Base-by-base conservation (phyloP, 2,888 invertebrate species). In the Hirtodrosophila duncani region DNA sequence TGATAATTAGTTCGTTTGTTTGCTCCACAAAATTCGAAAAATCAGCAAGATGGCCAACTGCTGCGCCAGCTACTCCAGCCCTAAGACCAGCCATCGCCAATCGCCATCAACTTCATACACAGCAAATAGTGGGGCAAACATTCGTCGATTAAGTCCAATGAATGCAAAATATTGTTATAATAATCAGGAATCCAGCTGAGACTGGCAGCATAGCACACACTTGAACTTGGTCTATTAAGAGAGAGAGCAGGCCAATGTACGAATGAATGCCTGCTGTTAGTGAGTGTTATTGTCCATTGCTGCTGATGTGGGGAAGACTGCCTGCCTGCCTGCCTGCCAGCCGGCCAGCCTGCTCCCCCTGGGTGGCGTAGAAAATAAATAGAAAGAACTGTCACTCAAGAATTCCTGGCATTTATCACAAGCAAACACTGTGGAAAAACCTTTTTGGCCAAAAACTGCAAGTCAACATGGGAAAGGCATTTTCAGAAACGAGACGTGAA, bases 1-100 rank as follows among this genome's bases (percentile, higher is more conserved):
- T 56, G 67, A 74, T 74, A 74, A 74, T 74, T 74, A 74, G 79
- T 72, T 70, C 75, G 72, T 72, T 72, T 79, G 79, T 75, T 78
- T 72, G 59, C 70, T n/a, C n/a, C 38, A 57, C 60, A 48, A 42
- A 71, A 38, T 58, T 46, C 24, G 51, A 31, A 42, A 50, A 78
- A 56, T 74, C 71, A 60, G 63, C 63, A 62, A 57, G 29, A 27
- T 44, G 61, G 53, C 55, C 72, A 43, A 72, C 71, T 59, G 71
- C 62, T 77, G 71, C 13, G 77, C 38, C 56, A 29, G 48, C 68
- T 59, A n/a, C n/a, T n/a, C n/a, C n/a, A n/a, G n/a, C n/a, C n/a
- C n/a, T n/a, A n/a, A n/a, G n/a, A n/a, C 9, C 16, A 26, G 26
- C 21, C 31, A 20, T 39, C 30, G 37, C 7, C 18, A 6, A 16